Evolutionary conservation across 2,113 vertebrate genomes (phyloP).

Genomic region (Dromaius novaehollandiae): DNA sequence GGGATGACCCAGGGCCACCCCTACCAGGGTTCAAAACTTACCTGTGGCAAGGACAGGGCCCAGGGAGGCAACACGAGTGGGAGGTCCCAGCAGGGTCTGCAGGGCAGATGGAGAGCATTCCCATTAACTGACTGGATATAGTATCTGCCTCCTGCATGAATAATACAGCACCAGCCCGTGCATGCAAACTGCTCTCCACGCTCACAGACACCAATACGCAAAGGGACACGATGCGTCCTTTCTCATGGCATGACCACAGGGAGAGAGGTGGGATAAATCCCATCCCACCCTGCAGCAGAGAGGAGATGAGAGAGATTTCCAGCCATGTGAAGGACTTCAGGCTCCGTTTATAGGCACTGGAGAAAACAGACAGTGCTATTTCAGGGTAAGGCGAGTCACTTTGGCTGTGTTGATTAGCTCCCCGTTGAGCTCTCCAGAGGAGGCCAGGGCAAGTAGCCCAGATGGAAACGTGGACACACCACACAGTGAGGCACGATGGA

Average conservation of each 20-base stretch:
- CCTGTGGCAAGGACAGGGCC: too few species aligned
- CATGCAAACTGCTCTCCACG: neutral
- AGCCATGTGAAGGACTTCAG: neutral
- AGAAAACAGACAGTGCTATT: too few species aligned
- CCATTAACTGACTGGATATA: neutral
- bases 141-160: neutral
- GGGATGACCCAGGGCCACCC: neutral
- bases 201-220: neutral
- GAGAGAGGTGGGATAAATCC: too few species aligned
- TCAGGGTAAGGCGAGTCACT: too few species aligned
- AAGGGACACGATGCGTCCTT: neutral
- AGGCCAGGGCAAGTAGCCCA: neutral
- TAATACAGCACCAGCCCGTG: too few species aligned
- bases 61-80: too few species aligned
- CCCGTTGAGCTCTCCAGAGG: too few species aligned
- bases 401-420: too few species aligned
- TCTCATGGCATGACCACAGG: neutral
- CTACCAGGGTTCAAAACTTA: neutral
- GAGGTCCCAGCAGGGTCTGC: neutral
- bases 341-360: neutral
- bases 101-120: neutral
- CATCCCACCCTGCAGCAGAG: too few species aligned
- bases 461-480: neutral
- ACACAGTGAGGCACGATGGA: neutral
- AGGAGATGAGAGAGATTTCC: too few species aligned